Evolutionary conservation across 2,113 vertebrate species (phyloP).

Genomic region (Indri indri): DNA sequence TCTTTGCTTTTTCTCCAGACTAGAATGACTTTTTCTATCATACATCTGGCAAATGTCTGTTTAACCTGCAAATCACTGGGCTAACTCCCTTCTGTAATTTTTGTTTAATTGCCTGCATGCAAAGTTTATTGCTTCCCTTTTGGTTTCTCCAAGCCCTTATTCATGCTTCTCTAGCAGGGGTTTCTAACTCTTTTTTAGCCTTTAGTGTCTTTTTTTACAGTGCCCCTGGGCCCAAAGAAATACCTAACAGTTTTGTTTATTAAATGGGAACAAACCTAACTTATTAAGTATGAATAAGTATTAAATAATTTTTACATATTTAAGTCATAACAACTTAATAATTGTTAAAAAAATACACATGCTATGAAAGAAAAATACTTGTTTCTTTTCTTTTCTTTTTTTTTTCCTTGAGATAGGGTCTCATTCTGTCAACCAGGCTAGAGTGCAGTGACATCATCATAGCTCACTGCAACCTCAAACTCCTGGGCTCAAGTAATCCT

Average conservation of each 20-base stretch:
- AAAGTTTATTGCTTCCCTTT: neutral
- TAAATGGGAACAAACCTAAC: neutral
- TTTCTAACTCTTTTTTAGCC: neutral
- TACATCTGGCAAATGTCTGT: neutral
- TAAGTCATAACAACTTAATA: neutral
- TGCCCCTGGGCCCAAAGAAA: neutral
- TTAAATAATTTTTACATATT: neutral
- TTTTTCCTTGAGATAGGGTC: neutral
- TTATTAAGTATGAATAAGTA: neutral
- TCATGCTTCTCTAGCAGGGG: neutral
- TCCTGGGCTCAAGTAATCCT: neutral
- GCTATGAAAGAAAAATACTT: neutral
- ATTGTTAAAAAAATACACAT: neutral
- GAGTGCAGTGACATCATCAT: too few relatives aligned
- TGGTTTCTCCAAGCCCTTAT: neutral
- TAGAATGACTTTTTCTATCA: neutral
- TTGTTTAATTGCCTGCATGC: neutral
- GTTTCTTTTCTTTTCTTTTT: neutral
- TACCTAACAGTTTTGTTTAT: neutral
- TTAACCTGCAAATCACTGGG: neutral
- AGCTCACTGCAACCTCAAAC: neutral
- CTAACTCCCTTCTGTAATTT: neutral
- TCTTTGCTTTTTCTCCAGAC: neutral
- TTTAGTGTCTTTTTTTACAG: too few relatives aligned
- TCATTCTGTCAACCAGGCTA: neutral